Conservation (phyloP, 2,888 invertebrate species). For the Beris chalybata region DNA sequence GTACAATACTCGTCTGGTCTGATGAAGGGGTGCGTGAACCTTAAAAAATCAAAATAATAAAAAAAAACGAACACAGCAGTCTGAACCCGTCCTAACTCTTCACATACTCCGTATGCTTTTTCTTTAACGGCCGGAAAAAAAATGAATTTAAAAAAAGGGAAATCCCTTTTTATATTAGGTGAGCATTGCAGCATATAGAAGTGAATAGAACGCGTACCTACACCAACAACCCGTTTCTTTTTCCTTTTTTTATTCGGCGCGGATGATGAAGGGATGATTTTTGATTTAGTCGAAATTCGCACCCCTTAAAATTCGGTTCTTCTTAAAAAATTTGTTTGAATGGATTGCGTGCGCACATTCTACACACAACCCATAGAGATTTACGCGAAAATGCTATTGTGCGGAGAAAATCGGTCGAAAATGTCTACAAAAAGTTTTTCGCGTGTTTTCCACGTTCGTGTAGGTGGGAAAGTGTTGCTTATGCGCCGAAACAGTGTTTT, state of each 20-base stretch:
- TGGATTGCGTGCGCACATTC: slow-evolving; percentile 38
- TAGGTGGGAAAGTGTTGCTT: slow-evolving; percentile 30
- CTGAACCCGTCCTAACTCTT: slow-evolving; percentile 34
- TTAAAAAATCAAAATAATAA: slow-evolving; percentile 35
- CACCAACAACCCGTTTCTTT: slow-evolving; percentile 37
- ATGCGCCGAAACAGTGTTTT: slow-evolving; percentile 36
- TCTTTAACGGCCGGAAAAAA: slow-evolving; percentile 35
- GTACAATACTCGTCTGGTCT: slow-evolving; percentile 34
- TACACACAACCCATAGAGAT: slow-evolving; percentile 8
- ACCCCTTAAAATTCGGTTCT: slow-evolving; percentile 41
- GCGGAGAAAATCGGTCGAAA: slow-evolving; percentile 30
- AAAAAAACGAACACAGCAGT: slow-evolving; percentile 31
- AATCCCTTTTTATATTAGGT: slow-evolving; percentile 11
- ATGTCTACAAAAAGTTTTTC: slow-evolving; percentile 29
- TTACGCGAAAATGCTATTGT: background rate
- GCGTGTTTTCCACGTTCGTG: slow-evolving; percentile 12
- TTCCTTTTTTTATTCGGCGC: background rate
- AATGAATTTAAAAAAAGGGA: slow-evolving; percentile 27
- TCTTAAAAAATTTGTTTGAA: slow-evolving; percentile 32
- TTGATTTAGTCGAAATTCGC: slow-evolving; percentile 42
- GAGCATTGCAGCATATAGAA: background rate
- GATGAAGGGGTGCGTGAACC: slow-evolving; percentile 40
- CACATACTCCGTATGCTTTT: slow-evolving; percentile 12
- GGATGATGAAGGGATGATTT: slow-evolving; percentile 40
- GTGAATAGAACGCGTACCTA: slow-evolving; percentile 15